phyloP scores from a whole-genome alignment of 2,113 vertebrate species.

The Alexandromys fortis region DNA sequence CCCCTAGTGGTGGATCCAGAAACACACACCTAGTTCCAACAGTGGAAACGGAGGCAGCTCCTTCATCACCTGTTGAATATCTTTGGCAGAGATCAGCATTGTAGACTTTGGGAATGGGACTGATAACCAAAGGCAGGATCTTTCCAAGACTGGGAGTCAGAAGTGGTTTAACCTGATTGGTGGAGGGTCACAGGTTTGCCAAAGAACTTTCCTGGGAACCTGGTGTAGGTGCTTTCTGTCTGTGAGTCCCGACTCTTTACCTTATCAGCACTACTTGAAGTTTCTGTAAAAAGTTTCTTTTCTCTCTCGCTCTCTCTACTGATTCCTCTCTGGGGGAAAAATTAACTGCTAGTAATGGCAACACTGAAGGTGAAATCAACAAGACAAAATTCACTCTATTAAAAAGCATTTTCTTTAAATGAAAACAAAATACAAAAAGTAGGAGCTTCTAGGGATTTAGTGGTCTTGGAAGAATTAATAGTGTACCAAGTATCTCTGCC shows the following conservation, averaged over 20 bases:
- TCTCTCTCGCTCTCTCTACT: no score
- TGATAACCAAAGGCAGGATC: no score
- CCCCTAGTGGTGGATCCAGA: not conserved
- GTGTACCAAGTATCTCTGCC: not conserved
- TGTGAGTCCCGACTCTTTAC: accelerated
- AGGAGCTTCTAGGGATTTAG: not conserved
- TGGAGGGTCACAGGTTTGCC: not conserved
- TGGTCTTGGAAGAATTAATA: not conserved
- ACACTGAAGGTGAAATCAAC: not conserved
- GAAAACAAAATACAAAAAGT: not conserved
- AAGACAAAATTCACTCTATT: not conserved
- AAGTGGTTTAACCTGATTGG: not conserved
- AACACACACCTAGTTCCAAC: no score
- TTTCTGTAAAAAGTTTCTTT: not conserved
- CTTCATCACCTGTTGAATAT: accelerated
- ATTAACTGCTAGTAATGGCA: not conserved
- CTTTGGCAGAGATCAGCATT: not conserved
- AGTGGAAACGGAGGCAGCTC: not conserved
- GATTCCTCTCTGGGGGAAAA: not conserved
- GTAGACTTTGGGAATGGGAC: accelerated
- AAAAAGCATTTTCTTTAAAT: not conserved
- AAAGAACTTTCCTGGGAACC: not conserved
- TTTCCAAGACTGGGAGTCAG: not conserved
- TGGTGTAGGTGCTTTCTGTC: not conserved
- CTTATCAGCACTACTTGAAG: not conserved